Percentiles rank a stretch among this genome's conserved stretches.
phyloP scores from a whole-genome alignment of 92 coral and sea anemone genomes.

The Epizoanthus scotinus region DNA sequence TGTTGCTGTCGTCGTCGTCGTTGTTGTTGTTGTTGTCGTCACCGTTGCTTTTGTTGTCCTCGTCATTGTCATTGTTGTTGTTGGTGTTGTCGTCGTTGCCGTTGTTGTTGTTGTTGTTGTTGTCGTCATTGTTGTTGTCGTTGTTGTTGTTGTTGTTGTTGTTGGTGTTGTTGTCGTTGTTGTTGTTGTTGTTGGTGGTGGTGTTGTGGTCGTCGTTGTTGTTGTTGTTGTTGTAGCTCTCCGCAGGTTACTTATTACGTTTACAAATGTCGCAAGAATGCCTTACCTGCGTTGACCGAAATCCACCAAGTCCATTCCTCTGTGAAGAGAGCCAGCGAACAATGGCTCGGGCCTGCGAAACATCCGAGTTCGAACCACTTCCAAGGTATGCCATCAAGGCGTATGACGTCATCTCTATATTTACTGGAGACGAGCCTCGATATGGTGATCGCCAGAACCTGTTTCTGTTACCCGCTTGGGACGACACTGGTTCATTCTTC shows the following conservation, averaged over 20 bases:
- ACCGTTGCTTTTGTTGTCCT: no score
- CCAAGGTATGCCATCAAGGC: slow-evolving; percentile 39
- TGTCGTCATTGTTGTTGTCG: no score
- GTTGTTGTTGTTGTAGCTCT: not conserved
- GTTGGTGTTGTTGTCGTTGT: no score
- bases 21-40: no score
- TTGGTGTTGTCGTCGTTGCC: no score
- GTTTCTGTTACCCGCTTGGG: slow-evolving; percentile 6
- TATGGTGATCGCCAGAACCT: slow-evolving; percentile 5
- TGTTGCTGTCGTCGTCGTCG: no score
- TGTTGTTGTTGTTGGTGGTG: not conserved
- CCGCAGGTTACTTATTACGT: not conserved
- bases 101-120: no score
- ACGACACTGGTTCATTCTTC: slow-evolving; percentile 47
- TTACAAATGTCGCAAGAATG: not conserved
- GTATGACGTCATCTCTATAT: slow-evolving; percentile 50
- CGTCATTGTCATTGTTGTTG: no score
- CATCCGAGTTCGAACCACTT: not conserved
- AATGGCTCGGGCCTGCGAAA: not conserved
- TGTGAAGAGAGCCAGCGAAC: slow-evolving; percentile 45
- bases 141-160: no score
- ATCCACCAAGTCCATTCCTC: slow-evolving; percentile 44
- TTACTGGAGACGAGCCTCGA: slow-evolving; percentile 10
- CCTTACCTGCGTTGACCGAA: slow-evolving; percentile 48
- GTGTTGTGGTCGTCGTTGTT: not conserved